phyloP scores from a whole-genome alignment of 2,888 invertebrate genomes.

The Tanytarsus gracilentus region DNA sequence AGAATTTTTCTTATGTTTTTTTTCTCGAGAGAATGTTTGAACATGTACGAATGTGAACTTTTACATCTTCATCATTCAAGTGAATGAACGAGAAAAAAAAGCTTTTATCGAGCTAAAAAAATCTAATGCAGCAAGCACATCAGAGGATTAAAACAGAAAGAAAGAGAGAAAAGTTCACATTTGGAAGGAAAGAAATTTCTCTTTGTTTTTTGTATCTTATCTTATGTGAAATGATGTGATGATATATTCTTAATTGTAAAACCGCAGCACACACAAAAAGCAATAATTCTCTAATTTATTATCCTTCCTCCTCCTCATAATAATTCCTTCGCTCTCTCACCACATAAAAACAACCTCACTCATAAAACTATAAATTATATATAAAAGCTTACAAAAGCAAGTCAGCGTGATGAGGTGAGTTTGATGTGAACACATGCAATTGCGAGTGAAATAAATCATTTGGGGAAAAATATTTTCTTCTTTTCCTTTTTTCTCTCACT shows the following conservation, averaged over 20 bases:
- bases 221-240: background rate
- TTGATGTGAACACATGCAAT: background rate
- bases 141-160: no score
- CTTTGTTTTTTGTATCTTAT: background rate
- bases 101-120: no score
- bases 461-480: background rate
- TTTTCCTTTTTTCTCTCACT: background rate
- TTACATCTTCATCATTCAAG: no score
- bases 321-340: no score
- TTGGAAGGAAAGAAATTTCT: no score
- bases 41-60: no score
- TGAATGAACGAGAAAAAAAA: no score
- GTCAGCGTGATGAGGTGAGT: conserved; percentile 75
- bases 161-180: no score
- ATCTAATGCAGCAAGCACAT: no score
- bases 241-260: background rate
- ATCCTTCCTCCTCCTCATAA: no score
- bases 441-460: background rate
- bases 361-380: background rate
- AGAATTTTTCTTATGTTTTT: no score
- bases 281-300: background rate
- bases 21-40: no score
- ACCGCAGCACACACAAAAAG: background rate
- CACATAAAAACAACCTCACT: conserved; percentile 12
- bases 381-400: conserved; percentile 86